Conservation (phyloP, 2,888 invertebrate species). For the Pterostichus madidus region DNA sequence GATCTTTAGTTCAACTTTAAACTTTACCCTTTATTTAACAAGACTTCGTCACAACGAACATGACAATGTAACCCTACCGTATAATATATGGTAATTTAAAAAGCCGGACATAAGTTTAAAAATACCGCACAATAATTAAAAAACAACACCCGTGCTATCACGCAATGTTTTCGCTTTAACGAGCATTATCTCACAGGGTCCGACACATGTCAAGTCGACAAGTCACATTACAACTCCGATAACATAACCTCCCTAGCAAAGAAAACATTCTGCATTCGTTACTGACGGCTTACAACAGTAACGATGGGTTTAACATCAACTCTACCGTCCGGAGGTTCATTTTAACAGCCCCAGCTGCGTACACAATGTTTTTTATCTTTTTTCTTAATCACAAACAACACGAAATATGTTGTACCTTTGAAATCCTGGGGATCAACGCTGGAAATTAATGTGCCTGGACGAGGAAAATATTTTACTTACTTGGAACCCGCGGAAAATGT, state of each 20-base stretch:
- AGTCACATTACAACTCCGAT: slow-evolving; percentile 10
- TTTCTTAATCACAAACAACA: slow-evolving; percentile 57
- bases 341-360: slow-evolving; percentile 48
- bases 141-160: slow-evolving; percentile 24
- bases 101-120: slow-evolving; percentile 34
- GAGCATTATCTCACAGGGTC: slow-evolving; percentile 1
- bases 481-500: slow-evolving; percentile 25
- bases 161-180: slow-evolving; percentile 14
- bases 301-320: slow-evolving; percentile 38
- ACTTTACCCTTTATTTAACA: neutral
- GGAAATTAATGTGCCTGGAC: slow-evolving; percentile 52
- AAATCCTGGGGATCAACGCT: slow-evolving; percentile 58
- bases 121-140: slow-evolving; percentile 49
- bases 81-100: slow-evolving; percentile 39
- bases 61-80: neutral
- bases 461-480: slow-evolving; percentile 51
- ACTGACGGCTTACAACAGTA: neutral
- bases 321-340: slow-evolving; percentile 21
- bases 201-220: slow-evolving; percentile 35
- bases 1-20: slow-evolving; percentile 1
- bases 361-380: slow-evolving; percentile 48
- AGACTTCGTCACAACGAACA: slow-evolving; percentile 6
- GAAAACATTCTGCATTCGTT: slow-evolving; percentile 31
- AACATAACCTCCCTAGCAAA: slow-evolving; percentile 4
- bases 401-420: slow-evolving; percentile 61